Evolutionary conservation across 1,140 invertebrate species (phyloP).

Genomic region (Mesaphorura yosii): DNA sequence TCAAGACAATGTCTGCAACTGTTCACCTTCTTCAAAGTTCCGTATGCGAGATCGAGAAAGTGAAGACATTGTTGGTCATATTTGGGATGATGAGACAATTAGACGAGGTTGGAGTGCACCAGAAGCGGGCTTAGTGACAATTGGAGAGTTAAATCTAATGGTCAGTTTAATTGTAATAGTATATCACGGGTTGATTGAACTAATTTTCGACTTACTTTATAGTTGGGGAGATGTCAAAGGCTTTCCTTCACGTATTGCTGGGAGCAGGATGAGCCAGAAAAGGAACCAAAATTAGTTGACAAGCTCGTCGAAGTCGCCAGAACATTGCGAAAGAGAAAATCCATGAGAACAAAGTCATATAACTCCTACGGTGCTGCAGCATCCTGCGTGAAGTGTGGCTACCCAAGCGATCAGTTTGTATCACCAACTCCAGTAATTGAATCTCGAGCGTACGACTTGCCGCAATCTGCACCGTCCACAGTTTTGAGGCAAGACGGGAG

Average conservation of each 20-base stretch:
- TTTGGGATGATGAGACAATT: conserved; percentile 41
- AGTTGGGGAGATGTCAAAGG: conserved; percentile 68
- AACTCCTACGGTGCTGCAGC: background rate
- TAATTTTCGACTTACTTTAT: too few relatives aligned
- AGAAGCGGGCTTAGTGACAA: conserved; percentile 61
- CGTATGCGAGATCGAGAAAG: too few relatives aligned
- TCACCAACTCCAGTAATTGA: too few relatives aligned
- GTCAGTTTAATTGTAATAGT: conserved; percentile 37
- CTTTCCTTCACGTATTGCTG: conserved; percentile 73
- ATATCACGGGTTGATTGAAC: conserved; percentile 12
- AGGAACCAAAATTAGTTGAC: conserved; percentile 4
- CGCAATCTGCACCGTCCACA: too few relatives aligned
- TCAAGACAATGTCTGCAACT: background rate
- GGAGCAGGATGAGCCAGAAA: conserved; percentile 35
- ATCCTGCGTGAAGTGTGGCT: background rate
- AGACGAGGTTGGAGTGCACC: conserved; percentile 63
- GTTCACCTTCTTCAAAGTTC: background rate
- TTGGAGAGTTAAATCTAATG: conserved; percentile 84
- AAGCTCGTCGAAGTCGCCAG: conserved; percentile 8
- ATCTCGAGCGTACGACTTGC: too few relatives aligned
- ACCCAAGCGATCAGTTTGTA: background rate
- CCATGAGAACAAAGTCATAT: background rate
- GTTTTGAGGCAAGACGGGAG: too few relatives aligned
- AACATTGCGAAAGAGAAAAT: conserved; percentile 20
- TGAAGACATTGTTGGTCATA: conserved; percentile 17